These are phyloP conservation scores for Nomada ruficornis DNA, from an alignment of 2,888 invertebrate species.

Conservation along the genomic window DNA sequence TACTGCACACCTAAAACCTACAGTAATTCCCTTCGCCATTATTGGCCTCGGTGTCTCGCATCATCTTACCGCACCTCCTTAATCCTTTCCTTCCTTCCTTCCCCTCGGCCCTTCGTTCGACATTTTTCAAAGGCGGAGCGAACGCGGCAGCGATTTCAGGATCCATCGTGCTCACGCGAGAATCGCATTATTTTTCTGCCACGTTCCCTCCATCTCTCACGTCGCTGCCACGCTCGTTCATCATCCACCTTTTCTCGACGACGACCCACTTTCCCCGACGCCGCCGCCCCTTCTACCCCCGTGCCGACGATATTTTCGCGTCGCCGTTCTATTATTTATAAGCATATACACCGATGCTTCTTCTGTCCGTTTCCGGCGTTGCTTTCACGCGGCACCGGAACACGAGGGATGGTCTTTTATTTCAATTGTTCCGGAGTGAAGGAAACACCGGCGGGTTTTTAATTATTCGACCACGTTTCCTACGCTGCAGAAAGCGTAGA, in stretches of 20 bases:
- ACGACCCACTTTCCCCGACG: slow-evolving; percentile 64
- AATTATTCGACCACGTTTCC: slow-evolving; percentile 30
- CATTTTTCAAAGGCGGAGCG: slow-evolving; percentile 9
- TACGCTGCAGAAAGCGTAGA: neutral
- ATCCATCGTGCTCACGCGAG: slow-evolving; percentile 65
- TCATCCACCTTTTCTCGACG: slow-evolving; percentile 55
- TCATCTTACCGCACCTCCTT: neutral
- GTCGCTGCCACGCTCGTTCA: slow-evolving; percentile 60
- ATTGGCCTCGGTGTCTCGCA: slow-evolving; percentile 9
- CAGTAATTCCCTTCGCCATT: slow-evolving; percentile 7
- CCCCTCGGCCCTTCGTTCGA: slow-evolving; percentile 3
- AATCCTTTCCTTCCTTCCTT: slow-evolving; percentile 17
- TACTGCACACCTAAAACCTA: neutral
- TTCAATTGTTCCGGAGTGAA: slow-evolving; percentile 35
- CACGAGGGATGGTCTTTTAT: slow-evolving; percentile 11
- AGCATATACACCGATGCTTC: slow-evolving; percentile 25
- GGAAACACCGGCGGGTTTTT: slow-evolving; percentile 4
- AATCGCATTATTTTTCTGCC: slow-evolving; percentile 69
- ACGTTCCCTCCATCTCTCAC: slow-evolving; percentile 34
- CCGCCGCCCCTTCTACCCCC: slow-evolving; percentile 4
- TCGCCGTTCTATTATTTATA: slow-evolving; percentile 53
- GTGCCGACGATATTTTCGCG: slow-evolving; percentile 32
- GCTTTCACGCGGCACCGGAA: neutral
- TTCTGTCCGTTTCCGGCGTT: slow-evolving; percentile 30
- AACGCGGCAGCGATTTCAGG: slow-evolving; percentile 39